These are phyloP conservation scores for Leucopsar rothschildi DNA, from an alignment of 2,113 vertebrate genomes.

Conservation along the genomic window DNA sequence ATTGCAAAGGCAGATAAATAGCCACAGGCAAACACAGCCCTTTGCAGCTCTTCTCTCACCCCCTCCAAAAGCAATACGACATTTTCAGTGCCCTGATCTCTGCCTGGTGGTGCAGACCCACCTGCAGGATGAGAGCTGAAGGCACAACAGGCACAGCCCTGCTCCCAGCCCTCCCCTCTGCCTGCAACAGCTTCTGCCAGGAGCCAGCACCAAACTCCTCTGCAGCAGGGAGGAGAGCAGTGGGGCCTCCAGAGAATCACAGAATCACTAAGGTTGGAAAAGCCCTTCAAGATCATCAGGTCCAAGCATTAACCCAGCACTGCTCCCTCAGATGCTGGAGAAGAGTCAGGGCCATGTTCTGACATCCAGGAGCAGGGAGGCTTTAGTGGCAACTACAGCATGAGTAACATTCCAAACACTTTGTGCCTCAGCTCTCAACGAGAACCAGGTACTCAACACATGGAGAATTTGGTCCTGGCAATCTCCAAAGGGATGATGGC, in stretches of 20 bases:
- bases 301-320: neutral
- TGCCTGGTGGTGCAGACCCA: neutral
- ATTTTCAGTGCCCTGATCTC: neutral
- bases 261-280: neutral
- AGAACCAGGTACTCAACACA: neutral
- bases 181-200: neutral
- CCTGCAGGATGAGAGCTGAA: rapidly evolving
- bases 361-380: neutral
- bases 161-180: neutral
- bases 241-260: neutral
- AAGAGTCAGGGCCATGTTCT: neutral
- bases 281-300: neutral
- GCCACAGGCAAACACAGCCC: neutral
- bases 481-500: neutral
- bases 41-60: neutral
- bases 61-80: neutral
- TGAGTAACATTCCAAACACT: neutral
- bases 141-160: neutral
- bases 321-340: neutral
- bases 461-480: neutral
- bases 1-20: neutral
- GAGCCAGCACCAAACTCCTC: neutral
- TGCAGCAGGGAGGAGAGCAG: neutral
- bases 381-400: neutral
- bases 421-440: neutral